Evolutionary conservation across 2,888 invertebrate genomes (phyloP), one percentile per base, ranked within the genome.

Genomic region (Hemithea aestivaria): DNA sequence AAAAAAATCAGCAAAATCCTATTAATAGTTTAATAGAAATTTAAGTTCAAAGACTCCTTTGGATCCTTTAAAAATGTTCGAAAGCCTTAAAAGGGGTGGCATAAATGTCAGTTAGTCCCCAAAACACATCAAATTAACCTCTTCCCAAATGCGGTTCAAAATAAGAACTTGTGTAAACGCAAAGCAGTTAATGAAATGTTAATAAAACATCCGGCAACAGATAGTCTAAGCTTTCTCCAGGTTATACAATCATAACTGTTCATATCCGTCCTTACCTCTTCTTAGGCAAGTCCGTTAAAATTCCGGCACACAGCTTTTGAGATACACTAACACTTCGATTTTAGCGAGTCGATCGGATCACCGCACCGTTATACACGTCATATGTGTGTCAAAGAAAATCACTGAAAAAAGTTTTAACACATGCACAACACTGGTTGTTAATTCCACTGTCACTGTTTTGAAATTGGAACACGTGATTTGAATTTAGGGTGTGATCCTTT

Each of bases 201-300:
- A 41, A 41, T 47, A 51, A 46, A 50, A 49, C 45, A 41, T 59
- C 52, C 58, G 56, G 53, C 46, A 55, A 50, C 43, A 54, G 58
- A 62, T 51, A 42, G 41, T 48, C 56, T 49, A 62, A 63, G 73
- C 70, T 73, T 73, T 74, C 71, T 64, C 73, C 66, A 63, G 66
- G 72, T 85, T 83, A 82, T 72, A 83, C 84, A 80, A 69, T 64
- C 68, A 67, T 84, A 85, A 83, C 85, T 80, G 85, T 84, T 79
- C 80, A 83, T 69, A 79, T 79, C 72, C 76, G 73, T 65, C 70
- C 82, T 84, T 84, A 87, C 85, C 84, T 85, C 59, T 66, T 67
- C 73, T 79, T 73, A 74, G 78, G 72, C 78, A 81, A 84, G 73
- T 85, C 85, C 85, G 84, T 82, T 81, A 79, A 87, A 78, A 83